A percentile compares a stretch with the other conserved stretches of the same genome.
phyloP scores from a whole-genome alignment of 2,113 vertebrate species.

The Tonatia bakeri region DNA sequence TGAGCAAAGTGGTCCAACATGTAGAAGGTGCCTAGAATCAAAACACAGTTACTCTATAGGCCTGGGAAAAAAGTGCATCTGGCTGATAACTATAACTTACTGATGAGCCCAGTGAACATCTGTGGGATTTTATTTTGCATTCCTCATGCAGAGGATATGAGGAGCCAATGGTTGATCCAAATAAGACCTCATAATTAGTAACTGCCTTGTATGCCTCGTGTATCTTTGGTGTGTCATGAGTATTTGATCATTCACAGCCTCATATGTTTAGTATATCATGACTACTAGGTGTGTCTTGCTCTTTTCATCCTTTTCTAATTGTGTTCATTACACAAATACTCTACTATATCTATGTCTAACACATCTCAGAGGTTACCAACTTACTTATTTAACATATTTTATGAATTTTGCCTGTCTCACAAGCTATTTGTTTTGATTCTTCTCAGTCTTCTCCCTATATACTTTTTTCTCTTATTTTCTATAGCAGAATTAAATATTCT shows the following conservation, averaged over 20 bases:
- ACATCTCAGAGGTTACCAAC: neutral
- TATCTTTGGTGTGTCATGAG: neutral
- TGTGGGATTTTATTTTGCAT: neutral
- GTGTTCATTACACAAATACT: neutral
- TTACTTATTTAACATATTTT: neutral
- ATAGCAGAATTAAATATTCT: neutral
- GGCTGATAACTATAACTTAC: neutral
- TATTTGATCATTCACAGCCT: slow-evolving; percentile 4
- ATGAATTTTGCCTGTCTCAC: neutral
- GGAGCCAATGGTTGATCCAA: neutral
- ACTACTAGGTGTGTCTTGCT: neutral
- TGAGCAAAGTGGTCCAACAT: neutral
- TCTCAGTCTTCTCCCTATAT: neutral
- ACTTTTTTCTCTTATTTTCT: slow-evolving; percentile 1
- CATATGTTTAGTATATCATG: neutral
- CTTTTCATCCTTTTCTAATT: neutral
- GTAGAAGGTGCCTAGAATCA: neutral
- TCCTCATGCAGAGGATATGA: neutral
- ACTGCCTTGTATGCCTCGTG: neutral
- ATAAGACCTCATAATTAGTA: neutral
- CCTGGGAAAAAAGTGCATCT: neutral
- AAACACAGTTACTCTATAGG: neutral
- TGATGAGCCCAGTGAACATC: neutral
- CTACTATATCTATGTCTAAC: neutral
- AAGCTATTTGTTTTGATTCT: neutral